Evolutionary conservation across 2,113 vertebrate genomes (phyloP).

Genomic region (Quiscalus mexicanus): DNA sequence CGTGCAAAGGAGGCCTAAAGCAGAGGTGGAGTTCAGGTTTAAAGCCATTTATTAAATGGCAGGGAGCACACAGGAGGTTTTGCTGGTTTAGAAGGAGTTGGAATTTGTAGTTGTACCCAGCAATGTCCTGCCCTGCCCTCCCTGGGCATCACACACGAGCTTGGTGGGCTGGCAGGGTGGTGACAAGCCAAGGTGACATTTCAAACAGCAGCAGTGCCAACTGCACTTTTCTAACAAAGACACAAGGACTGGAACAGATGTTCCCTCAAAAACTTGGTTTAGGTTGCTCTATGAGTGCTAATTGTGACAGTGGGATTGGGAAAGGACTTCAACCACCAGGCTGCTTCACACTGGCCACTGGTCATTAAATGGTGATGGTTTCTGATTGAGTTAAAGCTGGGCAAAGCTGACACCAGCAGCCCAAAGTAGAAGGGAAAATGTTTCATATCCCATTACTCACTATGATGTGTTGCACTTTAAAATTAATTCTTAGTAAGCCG

Average conservation of each 20-base stretch:
- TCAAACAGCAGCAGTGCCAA: neutral
- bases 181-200: neutral
- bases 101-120: neutral
- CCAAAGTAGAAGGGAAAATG: neutral
- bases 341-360: neutral
- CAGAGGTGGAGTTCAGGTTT: neutral
- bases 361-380: neutral
- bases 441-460: neutral
- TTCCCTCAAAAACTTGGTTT: neutral
- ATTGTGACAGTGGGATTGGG: neutral
- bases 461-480: neutral
- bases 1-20: fast-evolving
- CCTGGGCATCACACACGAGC: fast-evolving
- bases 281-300: neutral
- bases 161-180: fast-evolving
- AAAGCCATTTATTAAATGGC: fast-evolving
- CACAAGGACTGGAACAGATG: fast-evolving
- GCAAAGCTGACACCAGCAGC: neutral
- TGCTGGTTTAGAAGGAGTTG: neutral
- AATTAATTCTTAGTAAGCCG: neutral
- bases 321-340: neutral
- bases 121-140: neutral
- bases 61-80: neutral
- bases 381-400: neutral
- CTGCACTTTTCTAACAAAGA: neutral